phyloP scores from a whole-genome alignment of 2,888 invertebrate genomes.

The Philhelius pedissequus region DNA sequence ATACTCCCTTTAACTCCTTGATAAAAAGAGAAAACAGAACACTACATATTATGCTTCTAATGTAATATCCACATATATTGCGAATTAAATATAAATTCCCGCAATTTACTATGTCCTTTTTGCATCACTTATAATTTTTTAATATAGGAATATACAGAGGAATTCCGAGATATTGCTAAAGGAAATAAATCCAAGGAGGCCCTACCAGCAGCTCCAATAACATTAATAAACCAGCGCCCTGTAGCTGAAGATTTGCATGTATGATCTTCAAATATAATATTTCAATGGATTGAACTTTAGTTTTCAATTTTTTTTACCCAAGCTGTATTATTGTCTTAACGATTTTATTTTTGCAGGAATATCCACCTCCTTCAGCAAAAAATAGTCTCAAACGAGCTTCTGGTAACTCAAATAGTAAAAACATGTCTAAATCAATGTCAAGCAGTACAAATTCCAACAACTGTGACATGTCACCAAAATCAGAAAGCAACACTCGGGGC shows the following conservation, averaged over 20 bases:
- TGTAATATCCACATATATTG: too few species aligned
- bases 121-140: background rate
- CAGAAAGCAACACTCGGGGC: constrained; percentile 71
- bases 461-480: constrained; percentile 71
- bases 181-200: constrained; percentile 94
- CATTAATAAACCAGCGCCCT: constrained; percentile 95
- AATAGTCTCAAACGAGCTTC: constrained; percentile 79
- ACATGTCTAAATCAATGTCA: constrained; percentile 43
- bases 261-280: constrained; percentile 70
- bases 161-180: constrained; percentile 97
- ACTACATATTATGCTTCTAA: too few species aligned
- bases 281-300: background rate
- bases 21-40: too few species aligned
- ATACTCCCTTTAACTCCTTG: too few species aligned
- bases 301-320: constrained; percentile 65
- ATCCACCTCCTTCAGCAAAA: constrained; percentile 80
- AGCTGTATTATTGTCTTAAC: constrained; percentile 69
- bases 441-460: constrained; percentile 58
- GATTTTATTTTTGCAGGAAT: constrained; percentile 80
- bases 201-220: constrained; percentile 94
- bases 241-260: constrained; percentile 96
- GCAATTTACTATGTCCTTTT: background rate
- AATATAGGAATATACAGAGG: constrained; percentile 94
- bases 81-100: too few species aligned
- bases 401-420: constrained; percentile 75